Evolutionary conservation across 2,888 invertebrate genomes (phyloP).

Genomic region (Chaetogeoica ovagalla): DNA sequence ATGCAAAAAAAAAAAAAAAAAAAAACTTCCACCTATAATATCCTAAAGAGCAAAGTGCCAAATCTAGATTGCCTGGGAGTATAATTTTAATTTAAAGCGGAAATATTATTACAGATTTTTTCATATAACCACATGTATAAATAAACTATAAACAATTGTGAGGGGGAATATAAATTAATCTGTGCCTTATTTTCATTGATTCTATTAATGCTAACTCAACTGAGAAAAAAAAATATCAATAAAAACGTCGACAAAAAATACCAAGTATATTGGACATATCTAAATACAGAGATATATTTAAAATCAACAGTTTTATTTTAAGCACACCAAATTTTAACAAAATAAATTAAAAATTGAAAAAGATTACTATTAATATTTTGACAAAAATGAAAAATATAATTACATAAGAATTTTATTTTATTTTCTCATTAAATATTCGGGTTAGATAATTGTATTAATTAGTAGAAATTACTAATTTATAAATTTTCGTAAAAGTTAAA

Average conservation of each 20-base stretch:
- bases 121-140: slow-evolving; percentile 39
- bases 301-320: neutral
- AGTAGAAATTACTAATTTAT: too few species aligned
- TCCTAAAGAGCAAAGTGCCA: slow-evolving; percentile 36
- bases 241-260: neutral
- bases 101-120: slow-evolving; percentile 29
- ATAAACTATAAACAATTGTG: slow-evolving; percentile 40
- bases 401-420: too few species aligned
- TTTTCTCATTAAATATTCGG: too few species aligned
- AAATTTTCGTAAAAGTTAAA: too few species aligned
- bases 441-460: too few species aligned
- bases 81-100: slow-evolving; percentile 48
- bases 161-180: slow-evolving; percentile 49
- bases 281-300: neutral
- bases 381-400: too few species aligned
- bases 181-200: slow-evolving; percentile 32
- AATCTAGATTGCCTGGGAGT: slow-evolving; percentile 42
- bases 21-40: slow-evolving; percentile 34
- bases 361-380: too few species aligned
- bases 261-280: neutral
- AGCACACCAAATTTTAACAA: neutral
- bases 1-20: neutral
- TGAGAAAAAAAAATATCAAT: slow-evolving; percentile 7
- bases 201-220: slow-evolving; percentile 27
- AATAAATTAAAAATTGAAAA: neutral